phyloP scores from a whole-genome alignment of 2,797 vertebrate genomes.

The Lagorchestes hirsutus region DNA sequence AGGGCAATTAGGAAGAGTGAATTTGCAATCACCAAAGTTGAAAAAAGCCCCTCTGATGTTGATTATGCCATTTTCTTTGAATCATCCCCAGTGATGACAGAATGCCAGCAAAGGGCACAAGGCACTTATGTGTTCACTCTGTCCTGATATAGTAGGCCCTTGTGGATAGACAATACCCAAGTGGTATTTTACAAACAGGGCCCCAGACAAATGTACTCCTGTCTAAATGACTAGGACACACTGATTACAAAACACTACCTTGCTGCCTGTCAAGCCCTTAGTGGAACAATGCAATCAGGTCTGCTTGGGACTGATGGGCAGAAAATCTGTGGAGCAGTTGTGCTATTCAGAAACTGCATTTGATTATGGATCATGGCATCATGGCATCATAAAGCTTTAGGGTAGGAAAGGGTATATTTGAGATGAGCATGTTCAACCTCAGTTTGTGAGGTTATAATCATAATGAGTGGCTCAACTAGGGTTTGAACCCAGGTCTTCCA shows the following conservation, averaged over 20 bases:
- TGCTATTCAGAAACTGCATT: background rate
- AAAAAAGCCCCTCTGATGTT: background rate
- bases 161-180: background rate
- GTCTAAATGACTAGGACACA: background rate
- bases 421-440: background rate
- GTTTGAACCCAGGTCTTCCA: background rate
- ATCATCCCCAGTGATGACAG: slow-evolving; percentile 3
- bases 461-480: background rate
- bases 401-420: background rate
- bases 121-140: background rate
- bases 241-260: slow-evolving; percentile 8
- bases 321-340: slow-evolving; percentile 1
- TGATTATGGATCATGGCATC: background rate
- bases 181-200: slow-evolving; percentile 9
- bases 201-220: background rate
- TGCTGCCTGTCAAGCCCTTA: slow-evolving; percentile 36
- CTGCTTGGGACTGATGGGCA: background rate
- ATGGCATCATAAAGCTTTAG: background rate
- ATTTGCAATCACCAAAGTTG: slow-evolving; percentile 9
- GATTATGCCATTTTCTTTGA: slow-evolving; percentile 39
- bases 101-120: background rate
- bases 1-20: slow-evolving; percentile 7
- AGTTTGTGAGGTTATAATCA: background rate
- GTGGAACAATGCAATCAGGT: slow-evolving; percentile 13
- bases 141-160: background rate